phyloP scores from a whole-genome alignment of 1,140 invertebrate genomes.

The Ephestia elutella region DNA sequence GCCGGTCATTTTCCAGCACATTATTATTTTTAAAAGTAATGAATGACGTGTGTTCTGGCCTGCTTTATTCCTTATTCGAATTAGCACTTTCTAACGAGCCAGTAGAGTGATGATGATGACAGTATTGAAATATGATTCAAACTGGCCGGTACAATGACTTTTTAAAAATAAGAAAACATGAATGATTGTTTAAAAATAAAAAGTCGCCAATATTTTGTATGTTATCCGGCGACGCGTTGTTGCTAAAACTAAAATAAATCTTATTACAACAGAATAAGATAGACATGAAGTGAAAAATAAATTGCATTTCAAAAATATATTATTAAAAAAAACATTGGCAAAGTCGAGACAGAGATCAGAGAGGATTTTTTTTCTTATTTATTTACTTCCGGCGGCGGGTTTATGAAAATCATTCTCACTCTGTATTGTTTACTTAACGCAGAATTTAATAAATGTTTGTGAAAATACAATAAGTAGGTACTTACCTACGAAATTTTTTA shows the following conservation, averaged over 20 bases:
- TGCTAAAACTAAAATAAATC: background rate
- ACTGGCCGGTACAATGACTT: background rate
- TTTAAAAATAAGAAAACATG: background rate
- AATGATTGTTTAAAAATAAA: conserved; percentile 5
- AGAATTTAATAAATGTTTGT: no score
- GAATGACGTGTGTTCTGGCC: background rate
- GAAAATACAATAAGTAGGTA: no score
- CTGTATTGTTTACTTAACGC: no score
- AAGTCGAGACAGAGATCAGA: background rate
- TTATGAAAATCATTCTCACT: no score
- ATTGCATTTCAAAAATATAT: background rate
- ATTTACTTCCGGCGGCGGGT: no score
- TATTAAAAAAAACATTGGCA: background rate
- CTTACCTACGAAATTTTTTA: no score
- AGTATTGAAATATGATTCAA: background rate
- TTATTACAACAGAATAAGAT: background rate
- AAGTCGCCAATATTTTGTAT: background rate
- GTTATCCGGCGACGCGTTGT: background rate
- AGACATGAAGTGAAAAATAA: background rate
- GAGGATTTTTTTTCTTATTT: no score
- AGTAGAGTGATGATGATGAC: background rate
- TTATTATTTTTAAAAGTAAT: background rate
- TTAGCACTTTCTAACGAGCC: background rate
- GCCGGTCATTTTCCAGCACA: no score
- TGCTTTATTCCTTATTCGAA: background rate